Percentiles rank a stretch among this genome's conserved stretches.
phyloP scores from a whole-genome alignment of 2,888 invertebrate genomes.

The Dichetophora obliterata region DNA sequence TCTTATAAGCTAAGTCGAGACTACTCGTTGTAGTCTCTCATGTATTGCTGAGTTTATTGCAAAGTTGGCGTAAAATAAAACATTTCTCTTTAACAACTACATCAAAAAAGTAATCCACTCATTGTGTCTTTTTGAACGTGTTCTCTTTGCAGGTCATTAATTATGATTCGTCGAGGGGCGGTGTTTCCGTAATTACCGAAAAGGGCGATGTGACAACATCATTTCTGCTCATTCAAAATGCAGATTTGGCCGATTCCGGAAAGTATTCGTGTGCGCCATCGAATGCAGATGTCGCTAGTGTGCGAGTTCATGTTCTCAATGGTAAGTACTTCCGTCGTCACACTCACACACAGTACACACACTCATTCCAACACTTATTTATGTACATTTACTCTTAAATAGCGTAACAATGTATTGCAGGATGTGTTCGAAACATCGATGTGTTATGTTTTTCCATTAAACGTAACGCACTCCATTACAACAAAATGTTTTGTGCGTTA shows the following conservation, averaged over 20 bases:
- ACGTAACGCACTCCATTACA: background rate
- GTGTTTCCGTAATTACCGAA: constrained; percentile 84
- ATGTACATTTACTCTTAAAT: background rate
- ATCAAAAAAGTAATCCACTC: background rate
- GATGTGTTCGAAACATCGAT: background rate
- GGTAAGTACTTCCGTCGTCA: constrained; percentile 72
- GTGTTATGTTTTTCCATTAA: background rate
- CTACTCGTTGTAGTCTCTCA: no score
- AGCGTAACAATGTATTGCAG: background rate
- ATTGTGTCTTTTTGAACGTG: background rate
- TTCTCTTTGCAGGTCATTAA: constrained; percentile 76
- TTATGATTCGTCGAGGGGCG: constrained; percentile 84
- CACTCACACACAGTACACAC: constrained; percentile 18
- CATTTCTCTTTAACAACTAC: no score
- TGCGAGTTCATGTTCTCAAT: constrained; percentile 85
- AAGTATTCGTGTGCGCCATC: constrained; percentile 86
- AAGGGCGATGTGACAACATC: constrained; percentile 85
- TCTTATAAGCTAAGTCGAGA: no score
- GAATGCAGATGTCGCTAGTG: constrained; percentile 83
- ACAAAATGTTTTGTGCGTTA: background rate
- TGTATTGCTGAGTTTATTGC: no score
- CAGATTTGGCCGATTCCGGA: constrained; percentile 81
- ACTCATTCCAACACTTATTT: constrained; percentile 37
- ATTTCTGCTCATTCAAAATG: constrained; percentile 83
- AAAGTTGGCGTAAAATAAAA: no score